Base-by-base conservation (phyloP, 2,888 invertebrate species). In the Ormyrus pomaceus region DNA sequence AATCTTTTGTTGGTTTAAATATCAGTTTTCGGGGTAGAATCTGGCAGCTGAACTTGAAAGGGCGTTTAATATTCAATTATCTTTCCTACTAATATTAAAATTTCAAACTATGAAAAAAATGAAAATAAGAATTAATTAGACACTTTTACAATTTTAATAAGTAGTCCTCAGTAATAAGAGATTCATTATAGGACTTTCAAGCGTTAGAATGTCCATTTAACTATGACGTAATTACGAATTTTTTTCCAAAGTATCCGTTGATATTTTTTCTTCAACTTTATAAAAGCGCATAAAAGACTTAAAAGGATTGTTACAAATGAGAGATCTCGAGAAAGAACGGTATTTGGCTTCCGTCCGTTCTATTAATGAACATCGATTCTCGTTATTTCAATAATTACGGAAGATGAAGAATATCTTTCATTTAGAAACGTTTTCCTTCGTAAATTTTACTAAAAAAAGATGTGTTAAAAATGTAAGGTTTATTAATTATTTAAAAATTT, bases 191-290 rank as follows among this genome's bases (percentile, higher is more conserved):
- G 50, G 45, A 58, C 10, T 64, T 79, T 62, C 69, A 69, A 73
- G 9, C 61, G 62, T 10, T 48, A 10, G 9, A 13, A 13, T 19
- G 62, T 74, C 58, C 55, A 56, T 79, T 34, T 74, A 58, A 55
- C 19, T 19, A 19, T 62, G 64, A 79, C 59, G 13, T 70, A 70
- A 73, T 73, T 68, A 78, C 61, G 13, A 68, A 79, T 74, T 62
- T 64, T 79, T 58, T 66, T 62, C 62, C 62, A 62, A 61, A 56
- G 50, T n/a, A 45, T 46, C 5, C 45, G 6, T 65, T 51, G 45
- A 45, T 13, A 51, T 13, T 9, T 48, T 34, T 8, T 50, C 34
- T 9, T 59, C 51, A 5, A 70, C 59, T 65, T 62, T 58, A 56
- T 46, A 74, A 74, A 74, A 69, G 62, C 55, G 48, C 34, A 58